Base-by-base conservation (phyloP, 2,888 invertebrate species). In the Conops quadrifasciatus region DNA sequence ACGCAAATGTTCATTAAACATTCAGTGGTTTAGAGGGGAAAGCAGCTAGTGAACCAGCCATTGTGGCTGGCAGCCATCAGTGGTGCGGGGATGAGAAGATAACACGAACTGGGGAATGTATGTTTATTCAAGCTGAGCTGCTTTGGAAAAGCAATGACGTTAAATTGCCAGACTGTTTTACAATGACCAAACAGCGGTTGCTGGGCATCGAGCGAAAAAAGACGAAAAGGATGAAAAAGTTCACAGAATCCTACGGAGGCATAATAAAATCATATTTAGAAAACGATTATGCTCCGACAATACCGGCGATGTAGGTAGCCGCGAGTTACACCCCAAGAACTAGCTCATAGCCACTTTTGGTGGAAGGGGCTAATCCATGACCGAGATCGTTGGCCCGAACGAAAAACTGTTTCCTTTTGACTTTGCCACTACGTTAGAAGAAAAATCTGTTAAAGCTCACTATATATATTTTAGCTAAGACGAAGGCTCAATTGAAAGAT, bases 1-100 rank as follows among this genome's bases (percentile, higher is more conserved):
- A 21, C 67, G 70, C 26, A 65, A 65, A n/a, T 7, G 36, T n/a
- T 30, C 19, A 36, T 60, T 60, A 16, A n/a, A 53, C 66, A 56
- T 47, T 69, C 63, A 63, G 36, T 63, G 63, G 63, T 63, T 63
- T 47, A 21, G 47, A 47, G 45, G 47, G n/a, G 1, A 63, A 45
- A 24, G 19, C 45, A 13, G 63, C 45, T 13, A 19, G 36, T 24
- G 63, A 47, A 21, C 21, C 63, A 63, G 63, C 62, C 11, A 62
- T 30, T n/a, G 16, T 62, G 5, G 62, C 15, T 19, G 13, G 58
- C 58, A 58, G n/a, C n/a, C 11, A 58, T 58, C 24, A 58, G 58
- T 58, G 58, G 58, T 26, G 58, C 24, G 4, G 58, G 58, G n/a
- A 7, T 15, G n/a, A 58, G n/a, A 58, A 4, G 28, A 58, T 5